Percentiles rank a stretch among this genome's conserved stretches.
Conservation (phyloP, 1,140 invertebrate species). For the Papilio polyxenes region DNA sequence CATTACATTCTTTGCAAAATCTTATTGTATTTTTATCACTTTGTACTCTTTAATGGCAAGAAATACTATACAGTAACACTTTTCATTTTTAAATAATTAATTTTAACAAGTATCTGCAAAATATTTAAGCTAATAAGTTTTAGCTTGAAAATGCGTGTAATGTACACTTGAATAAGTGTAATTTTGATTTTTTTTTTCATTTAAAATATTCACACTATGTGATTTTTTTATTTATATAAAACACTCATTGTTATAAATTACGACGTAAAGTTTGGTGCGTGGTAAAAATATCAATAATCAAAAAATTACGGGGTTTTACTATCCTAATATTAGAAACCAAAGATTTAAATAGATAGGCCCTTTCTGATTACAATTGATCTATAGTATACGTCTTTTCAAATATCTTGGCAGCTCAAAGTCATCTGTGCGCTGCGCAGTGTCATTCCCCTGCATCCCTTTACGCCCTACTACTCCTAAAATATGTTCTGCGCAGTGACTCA, state of each 20-base stretch:
- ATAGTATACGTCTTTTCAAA: background rate
- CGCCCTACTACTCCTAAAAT: too few relatives aligned
- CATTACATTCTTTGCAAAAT: slow-evolving; percentile 1
- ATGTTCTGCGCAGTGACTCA: too few relatives aligned
- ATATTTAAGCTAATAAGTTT: background rate
- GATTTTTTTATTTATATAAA: background rate
- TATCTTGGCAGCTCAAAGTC: too few relatives aligned
- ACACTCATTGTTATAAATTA: slow-evolving; percentile 10
- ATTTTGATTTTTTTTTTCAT: slow-evolving; percentile 4
- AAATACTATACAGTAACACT: background rate
- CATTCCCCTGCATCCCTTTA: too few relatives aligned
- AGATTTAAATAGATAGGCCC: slow-evolving; percentile 13
- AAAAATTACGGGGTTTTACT: background rate
- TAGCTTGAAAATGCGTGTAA: background rate
- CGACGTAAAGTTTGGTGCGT: background rate
- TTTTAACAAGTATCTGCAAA: background rate
- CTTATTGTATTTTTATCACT: background rate
- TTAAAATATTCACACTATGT: slow-evolving; percentile 7
- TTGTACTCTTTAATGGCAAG: background rate
- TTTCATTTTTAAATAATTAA: background rate
- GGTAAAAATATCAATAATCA: background rate
- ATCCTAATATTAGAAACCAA: background rate
- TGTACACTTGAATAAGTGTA: slow-evolving; percentile 2
- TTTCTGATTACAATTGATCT: background rate
- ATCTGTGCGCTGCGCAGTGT: too few relatives aligned